Evolutionary conservation across 1,140 invertebrate genomes (phyloP), one percentile per base, ranked within the genome.

Genomic region (Tyrophagus putrescentiae): DNA sequence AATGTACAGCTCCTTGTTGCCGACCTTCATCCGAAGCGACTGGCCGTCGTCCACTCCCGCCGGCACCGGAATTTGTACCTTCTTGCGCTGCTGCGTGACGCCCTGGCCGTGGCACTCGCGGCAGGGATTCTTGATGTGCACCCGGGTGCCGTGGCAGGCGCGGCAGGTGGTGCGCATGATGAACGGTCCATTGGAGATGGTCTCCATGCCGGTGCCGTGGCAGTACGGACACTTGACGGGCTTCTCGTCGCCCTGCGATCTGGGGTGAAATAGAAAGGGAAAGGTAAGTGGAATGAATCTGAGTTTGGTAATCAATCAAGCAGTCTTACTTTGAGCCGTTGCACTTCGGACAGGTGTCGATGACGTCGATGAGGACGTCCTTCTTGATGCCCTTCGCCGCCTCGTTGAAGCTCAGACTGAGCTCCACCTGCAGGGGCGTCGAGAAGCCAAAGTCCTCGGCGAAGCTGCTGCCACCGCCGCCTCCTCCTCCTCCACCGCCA

Each of bases 1-100:
- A 62, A 98, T 80, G 69, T 93, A 97, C 7, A 97, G 71, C 75
- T 97, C 93, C 62, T 75, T 71, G 63, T 71, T 73, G n/a, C 91
- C 90, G 16, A 96, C 83, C 18, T 84, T 77, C 83, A 98, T 89
- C 48, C 93, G 78, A 31, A 98, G 81, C 3, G 91, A 95, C 72
- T 98, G 93, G 1, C 91, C 91, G 74, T 96, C 87, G 70, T 95
- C 90, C 9, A 97, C 87, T 54, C 91, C 92, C 48, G 94, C 89
- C 31, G 96, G 96, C n/a, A 99, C 90, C 11, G 92, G 88, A 0
- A 98, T 85, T 1, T 82, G 87, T 0, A 98, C 77, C 68, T 82
- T 87, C 70, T 89, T 90, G 28, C 84, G 79, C 76, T 95, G 86
- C 0, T 94, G 84, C 25, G 84, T 82, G 66, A 84, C 82, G 1